Evolutionary conservation across 2,113 vertebrate species (phyloP).

Genomic region (Acrocephalus arundinaceus): DNA sequence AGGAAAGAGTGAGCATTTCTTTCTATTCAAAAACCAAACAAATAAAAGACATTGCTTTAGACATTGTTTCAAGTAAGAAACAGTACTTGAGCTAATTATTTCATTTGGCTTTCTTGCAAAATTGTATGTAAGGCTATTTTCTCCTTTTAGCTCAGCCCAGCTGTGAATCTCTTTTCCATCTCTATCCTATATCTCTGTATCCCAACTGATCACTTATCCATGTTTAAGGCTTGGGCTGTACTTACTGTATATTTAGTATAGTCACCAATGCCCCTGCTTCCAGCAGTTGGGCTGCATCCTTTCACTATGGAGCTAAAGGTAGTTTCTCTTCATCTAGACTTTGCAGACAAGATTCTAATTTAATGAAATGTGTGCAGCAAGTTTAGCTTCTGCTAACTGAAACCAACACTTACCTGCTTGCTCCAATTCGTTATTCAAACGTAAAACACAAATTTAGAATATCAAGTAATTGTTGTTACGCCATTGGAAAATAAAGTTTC

Average conservation of each 20-base stretch:
- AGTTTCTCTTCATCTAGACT: neutral
- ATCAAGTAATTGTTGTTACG: neutral
- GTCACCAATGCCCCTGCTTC: neutral
- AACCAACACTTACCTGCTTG: neutral
- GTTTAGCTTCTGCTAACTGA: neutral
- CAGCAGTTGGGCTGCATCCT: neutral
- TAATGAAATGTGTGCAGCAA: neutral
- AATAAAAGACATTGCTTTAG: neutral
- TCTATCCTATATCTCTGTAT: neutral
- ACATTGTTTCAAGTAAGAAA: neutral
- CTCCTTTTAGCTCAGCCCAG: neutral
- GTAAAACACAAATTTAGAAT: fast-evolving
- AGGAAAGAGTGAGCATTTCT: neutral
- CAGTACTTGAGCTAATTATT: neutral
- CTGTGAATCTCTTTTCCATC: neutral
- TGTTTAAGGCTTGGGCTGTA: neutral
- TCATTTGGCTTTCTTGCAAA: neutral
- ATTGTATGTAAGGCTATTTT: neutral
- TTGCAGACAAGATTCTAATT: neutral
- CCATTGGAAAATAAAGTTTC: neutral
- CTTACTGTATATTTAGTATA: neutral
- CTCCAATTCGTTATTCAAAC: neutral
- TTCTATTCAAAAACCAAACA: neutral
- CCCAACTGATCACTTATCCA: fast-evolving
- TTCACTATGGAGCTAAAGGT: neutral